phyloP scores from a whole-genome alignment of 2,888 invertebrate genomes.

The Stenodema calcarata region DNA sequence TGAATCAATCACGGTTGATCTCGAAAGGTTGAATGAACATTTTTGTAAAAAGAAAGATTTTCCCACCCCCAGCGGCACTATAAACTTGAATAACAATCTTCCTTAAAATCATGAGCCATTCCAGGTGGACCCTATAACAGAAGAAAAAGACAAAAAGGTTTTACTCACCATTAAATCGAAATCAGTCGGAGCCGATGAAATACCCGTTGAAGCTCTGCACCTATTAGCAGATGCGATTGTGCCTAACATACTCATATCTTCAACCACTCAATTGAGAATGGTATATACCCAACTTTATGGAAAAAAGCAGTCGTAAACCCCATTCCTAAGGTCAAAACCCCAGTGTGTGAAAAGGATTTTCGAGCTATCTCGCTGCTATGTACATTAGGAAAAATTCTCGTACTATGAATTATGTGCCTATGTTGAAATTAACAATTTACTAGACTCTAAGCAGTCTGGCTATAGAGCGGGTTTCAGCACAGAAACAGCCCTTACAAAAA shows the following conservation, averaged over 20 bases:
- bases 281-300: neutral
- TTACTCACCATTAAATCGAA: neutral
- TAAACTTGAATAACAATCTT: neutral
- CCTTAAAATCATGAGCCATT: neutral
- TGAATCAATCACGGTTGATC: neutral
- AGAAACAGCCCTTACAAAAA: neutral
- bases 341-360: neutral
- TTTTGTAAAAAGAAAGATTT: neutral
- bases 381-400: neutral
- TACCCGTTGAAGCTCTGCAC: neutral
- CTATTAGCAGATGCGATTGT: neutral
- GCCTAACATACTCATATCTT: neutral
- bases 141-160: neutral
- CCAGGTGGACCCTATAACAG: neutral
- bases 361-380: neutral
- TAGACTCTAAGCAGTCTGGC: neutral
- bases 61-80: neutral
- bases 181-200: neutral
- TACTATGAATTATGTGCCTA: neutral
- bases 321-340: neutral
- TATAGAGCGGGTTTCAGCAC: neutral
- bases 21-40: neutral
- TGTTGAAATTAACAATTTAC: neutral
- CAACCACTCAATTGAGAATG: neutral
- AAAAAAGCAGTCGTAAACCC: constrained; percentile 17